phyloP scores from a whole-genome alignment of 2,888 invertebrate genomes.

The Atrina japonica region DNA sequence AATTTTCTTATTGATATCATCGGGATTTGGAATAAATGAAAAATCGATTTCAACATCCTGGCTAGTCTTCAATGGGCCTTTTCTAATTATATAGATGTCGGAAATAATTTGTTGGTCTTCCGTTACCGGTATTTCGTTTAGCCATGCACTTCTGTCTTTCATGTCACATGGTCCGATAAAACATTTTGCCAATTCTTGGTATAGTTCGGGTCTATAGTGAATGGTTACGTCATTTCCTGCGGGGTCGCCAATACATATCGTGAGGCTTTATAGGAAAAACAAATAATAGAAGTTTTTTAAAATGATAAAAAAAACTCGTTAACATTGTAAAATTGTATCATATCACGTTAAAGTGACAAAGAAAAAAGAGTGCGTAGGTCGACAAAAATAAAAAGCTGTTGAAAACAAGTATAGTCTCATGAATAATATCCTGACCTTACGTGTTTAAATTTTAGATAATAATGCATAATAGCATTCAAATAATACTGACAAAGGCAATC shows the following conservation, averaged over 20 bases:
- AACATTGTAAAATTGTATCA: background rate
- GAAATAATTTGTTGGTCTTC: slow-evolving; percentile 33
- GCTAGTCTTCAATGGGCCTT: slow-evolving; percentile 31
- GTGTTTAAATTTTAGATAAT: no score
- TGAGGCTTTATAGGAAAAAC: no score
- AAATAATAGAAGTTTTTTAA: no score
- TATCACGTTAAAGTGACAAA: background rate
- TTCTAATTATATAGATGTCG: slow-evolving; percentile 35
- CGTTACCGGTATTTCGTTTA: slow-evolving; percentile 32
- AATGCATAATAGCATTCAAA: no score
- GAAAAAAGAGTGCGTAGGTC: background rate
- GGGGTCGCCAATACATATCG: slow-evolving; percentile 33
- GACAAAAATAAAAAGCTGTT: background rate
- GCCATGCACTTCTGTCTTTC: slow-evolving; percentile 36
- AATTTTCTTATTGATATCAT: slow-evolving; percentile 21
- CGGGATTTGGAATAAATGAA: slow-evolving; percentile 22
- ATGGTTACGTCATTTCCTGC: slow-evolving; percentile 32
- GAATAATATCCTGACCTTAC: no score
- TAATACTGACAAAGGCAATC: no score
- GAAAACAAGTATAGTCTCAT: no score
- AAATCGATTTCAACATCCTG: slow-evolving; percentile 37
- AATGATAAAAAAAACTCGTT: no score
- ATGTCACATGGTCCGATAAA: slow-evolving; percentile 38
- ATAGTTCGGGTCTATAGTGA: slow-evolving; percentile 39
- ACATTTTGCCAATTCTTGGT: slow-evolving; percentile 34